A percentile compares a stretch with the other conserved stretches of the same genome.
Evolutionary conservation across 2,113 vertebrate genomes (phyloP).

Genomic region (Hypomesus transpacificus): DNA sequence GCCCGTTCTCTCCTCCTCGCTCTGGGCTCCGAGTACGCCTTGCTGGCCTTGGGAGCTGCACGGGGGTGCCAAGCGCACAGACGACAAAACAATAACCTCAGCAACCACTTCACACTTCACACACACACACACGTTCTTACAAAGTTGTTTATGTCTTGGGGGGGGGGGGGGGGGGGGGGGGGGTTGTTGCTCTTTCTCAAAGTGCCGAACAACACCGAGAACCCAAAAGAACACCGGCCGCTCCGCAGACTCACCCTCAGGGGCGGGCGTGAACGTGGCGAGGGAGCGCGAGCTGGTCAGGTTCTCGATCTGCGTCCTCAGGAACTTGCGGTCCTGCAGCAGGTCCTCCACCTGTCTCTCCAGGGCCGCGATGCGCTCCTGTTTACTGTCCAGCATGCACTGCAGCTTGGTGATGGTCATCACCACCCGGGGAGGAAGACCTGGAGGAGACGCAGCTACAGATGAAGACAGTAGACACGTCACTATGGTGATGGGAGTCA

Average conservation of each 20-base stretch:
- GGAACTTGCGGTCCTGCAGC: constrained; percentile 73
- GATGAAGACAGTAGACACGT: neutral
- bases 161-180: too few relatives aligned
- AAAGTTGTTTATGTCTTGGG: too few relatives aligned
- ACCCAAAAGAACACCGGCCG: neutral
- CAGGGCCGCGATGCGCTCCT: constrained; percentile 64
- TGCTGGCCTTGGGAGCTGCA: constrained; percentile 48
- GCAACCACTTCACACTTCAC: too few relatives aligned
- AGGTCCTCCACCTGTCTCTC: constrained; percentile 73
- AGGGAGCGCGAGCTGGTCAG: constrained; percentile 62
- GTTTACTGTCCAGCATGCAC: constrained; percentile 70
- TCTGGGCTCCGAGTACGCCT: constrained; percentile 55
- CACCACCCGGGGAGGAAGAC: constrained; percentile 64
- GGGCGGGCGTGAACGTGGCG: constrained; percentile 35
- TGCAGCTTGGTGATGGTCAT: constrained; percentile 72
- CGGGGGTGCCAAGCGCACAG: too few relatives aligned
- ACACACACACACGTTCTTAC: too few relatives aligned
- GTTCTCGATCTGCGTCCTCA: constrained; percentile 70
- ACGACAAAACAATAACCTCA: too few relatives aligned
- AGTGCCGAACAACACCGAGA: neutral
- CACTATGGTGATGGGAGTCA: too few relatives aligned
- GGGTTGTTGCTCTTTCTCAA: too few relatives aligned
- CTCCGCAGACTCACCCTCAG: constrained; percentile 52
- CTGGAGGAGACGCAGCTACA: constrained; percentile 44
- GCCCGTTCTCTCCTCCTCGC: constrained; percentile 58